Evolutionary conservation across 2,888 invertebrate genomes (phyloP).

Genomic region (Priapulus caudatus): DNA sequence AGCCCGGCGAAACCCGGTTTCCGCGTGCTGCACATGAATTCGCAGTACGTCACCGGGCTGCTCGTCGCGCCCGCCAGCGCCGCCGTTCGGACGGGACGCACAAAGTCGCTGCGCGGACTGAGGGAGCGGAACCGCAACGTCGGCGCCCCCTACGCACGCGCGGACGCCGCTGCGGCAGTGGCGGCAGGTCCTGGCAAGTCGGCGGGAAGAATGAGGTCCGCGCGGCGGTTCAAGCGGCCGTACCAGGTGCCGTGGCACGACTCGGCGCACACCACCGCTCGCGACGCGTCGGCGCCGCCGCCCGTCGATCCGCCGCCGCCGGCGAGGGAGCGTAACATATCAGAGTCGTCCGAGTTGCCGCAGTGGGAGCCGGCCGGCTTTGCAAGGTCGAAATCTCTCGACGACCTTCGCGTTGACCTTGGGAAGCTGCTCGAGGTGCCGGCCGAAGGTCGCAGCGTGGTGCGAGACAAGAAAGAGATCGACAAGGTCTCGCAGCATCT

Average conservation of each 20-base stretch:
- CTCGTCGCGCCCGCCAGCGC: conserved; percentile 11
- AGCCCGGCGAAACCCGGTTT: background rate
- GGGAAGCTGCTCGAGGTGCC: conserved; percentile 25
- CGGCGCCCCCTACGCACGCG: too few relatives aligned
- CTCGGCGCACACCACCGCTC: too few relatives aligned
- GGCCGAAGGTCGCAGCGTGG: conserved; percentile 17
- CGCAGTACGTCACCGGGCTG: conserved; percentile 27
- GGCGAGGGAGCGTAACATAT: too few relatives aligned
- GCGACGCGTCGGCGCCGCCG: too few relatives aligned
- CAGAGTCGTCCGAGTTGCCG: too few relatives aligned
- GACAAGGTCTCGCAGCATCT: conserved; percentile 28
- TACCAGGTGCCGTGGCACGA: conserved; percentile 33
- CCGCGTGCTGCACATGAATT: conserved; percentile 25
- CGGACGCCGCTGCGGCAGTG: conserved; percentile 10
- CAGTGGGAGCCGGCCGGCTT: too few relatives aligned
- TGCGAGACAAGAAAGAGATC: conserved; percentile 22
- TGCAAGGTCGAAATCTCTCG: conserved; percentile 30
- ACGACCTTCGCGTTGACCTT: conserved; percentile 29
- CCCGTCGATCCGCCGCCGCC: too few relatives aligned
- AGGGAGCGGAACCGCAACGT: too few relatives aligned
- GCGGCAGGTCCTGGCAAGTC: conserved; percentile 15
- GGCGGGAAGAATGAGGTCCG: conserved; percentile 19
- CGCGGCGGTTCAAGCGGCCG: conserved; percentile 25
- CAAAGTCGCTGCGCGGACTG: too few relatives aligned
- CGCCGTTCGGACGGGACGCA: background rate